phyloP scores from a whole-genome alignment of 2,113 vertebrate species.

The Alethe diademata region DNA sequence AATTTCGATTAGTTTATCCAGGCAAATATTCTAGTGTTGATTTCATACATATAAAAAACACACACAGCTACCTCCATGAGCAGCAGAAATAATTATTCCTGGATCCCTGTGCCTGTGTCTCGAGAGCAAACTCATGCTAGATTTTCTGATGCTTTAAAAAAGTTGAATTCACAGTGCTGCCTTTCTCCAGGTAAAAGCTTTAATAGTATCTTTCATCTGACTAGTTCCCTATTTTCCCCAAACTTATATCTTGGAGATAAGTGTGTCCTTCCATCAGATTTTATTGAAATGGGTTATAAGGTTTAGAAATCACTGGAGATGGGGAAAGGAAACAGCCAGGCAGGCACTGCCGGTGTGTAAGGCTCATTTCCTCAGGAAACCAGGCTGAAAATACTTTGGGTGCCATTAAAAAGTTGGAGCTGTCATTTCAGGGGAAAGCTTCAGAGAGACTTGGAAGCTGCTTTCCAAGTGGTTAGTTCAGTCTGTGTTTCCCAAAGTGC shows the following conservation, averaged over 20 bases:
- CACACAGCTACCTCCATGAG: conserved; percentile 1
- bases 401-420: conserved; percentile 43
- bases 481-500: background rate
- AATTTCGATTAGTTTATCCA: conserved; percentile 68
- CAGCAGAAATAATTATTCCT: conserved; percentile 36
- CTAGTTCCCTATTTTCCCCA: background rate
- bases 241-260: conserved; percentile 22
- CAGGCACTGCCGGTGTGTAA: background rate
- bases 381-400: background rate
- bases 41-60: conserved; percentile 35
- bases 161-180: background rate
- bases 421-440: background rate
- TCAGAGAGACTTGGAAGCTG: background rate
- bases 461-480: background rate
- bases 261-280: conserved; percentile 14
- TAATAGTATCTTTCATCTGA: conserved; percentile 23
- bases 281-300: conserved; percentile 36
- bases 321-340: background rate
- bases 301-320: conserved; percentile 30
- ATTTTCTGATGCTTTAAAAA: background rate
- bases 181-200: background rate
- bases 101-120: background rate
- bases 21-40: conserved; percentile 58
- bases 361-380: conserved; percentile 51
- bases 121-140: background rate